Conservation (phyloP, 2,888 invertebrate species). For the Homarus gammarus region DNA sequence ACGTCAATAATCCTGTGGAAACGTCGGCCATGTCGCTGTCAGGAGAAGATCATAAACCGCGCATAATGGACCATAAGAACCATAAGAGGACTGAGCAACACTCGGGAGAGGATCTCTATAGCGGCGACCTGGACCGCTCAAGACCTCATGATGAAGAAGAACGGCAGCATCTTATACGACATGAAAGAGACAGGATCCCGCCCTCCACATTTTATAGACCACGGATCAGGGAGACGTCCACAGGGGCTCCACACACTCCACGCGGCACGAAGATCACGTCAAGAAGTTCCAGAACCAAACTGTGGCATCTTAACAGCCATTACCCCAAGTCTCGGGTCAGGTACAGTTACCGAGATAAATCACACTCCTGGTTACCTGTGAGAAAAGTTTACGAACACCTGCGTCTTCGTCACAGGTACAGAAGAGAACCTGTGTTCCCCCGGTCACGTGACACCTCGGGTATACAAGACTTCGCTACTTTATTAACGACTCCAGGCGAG, state of each 20-base stretch:
- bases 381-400: neutral
- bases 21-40: neutral
- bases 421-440: neutral
- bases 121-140: neutral
- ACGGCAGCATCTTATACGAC: neutral
- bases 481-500: neutral
- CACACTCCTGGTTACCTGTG: neutral
- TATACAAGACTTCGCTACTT: neutral
- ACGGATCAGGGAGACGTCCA: neutral
- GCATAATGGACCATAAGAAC: neutral
- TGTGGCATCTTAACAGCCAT: neutral
- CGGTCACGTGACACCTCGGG: neutral
- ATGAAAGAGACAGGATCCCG: neutral
- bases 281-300: neutral
- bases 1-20: neutral
- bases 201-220: neutral
- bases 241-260: neutral
- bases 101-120: neutral
- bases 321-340: neutral
- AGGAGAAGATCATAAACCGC: neutral
- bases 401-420: neutral
- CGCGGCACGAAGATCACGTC: neutral
- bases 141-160: neutral
- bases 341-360: neutral
- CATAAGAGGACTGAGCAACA: neutral